These are phyloP conservation scores for Cataglyphis hispanica DNA, from an alignment of 1,140 invertebrate genomes.

Conservation along the genomic window DNA sequence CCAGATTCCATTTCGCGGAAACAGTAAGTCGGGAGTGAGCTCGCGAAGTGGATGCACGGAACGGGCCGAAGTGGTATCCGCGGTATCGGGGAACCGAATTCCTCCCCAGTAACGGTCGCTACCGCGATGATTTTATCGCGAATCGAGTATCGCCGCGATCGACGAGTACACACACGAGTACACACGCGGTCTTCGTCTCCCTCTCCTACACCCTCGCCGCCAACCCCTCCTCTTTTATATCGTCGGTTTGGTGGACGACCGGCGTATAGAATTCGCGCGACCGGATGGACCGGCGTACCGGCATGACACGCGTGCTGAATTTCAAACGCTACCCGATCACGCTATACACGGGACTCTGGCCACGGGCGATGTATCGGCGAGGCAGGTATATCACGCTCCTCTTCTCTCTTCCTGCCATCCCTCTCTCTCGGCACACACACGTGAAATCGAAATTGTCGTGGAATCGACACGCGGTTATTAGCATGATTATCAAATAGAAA, in stretches of 20 bases:
- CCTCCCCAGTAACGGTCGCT: conserved; percentile 69
- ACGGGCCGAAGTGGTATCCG: too few relatives aligned
- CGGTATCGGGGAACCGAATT: not conserved
- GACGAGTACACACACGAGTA: not conserved
- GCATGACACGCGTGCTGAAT: conserved; percentile 15
- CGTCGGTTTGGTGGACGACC: conserved; percentile 7
- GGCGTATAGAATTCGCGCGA: conserved; percentile 60
- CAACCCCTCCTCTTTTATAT: not conserved
- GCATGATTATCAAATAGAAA: conserved; percentile 14
- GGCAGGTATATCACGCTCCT: conserved; percentile 44
- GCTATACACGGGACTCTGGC: conserved; percentile 61
- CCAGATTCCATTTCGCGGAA: conserved; percentile 46
- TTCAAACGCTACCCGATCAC: conserved; percentile 75
- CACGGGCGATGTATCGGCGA: conserved; percentile 34
- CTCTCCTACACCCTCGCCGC: too few relatives aligned
- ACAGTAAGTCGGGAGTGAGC: conserved; percentile 69
- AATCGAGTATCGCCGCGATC: conserved; percentile 75
- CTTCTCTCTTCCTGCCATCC: too few relatives aligned
- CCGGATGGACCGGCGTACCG: not conserved
- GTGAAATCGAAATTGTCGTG: conserved; percentile 27
- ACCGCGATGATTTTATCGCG: conserved; percentile 81
- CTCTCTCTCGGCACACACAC: not conserved
- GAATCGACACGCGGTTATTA: conserved; percentile 71
- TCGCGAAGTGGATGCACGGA: conserved; percentile 75
- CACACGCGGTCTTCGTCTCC: not conserved